Base-by-base conservation (phyloP, 2,797 vertebrate genomes). In the Peromyscus nudipes region DNA sequence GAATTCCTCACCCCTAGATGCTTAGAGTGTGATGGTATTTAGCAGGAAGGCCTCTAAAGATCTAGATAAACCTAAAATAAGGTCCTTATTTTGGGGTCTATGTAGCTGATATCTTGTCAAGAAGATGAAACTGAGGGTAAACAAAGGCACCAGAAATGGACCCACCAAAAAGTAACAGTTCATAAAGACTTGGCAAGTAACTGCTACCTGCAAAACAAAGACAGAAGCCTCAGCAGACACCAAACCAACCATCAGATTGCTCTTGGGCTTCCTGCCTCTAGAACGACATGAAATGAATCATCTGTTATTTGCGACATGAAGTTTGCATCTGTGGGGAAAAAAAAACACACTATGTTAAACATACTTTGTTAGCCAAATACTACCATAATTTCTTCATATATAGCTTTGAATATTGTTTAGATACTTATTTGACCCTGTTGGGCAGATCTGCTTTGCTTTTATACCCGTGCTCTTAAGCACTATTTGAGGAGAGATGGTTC, bases 271-370 rank as follows among this genome's bases (percentile, higher is more conserved):
- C 34, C 0, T 71, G 37, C 8, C 49, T 95, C 25, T 4, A 76
- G 46, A 80, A 89, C 1, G 5, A 0, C 6, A 16, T 77, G n/a
- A 67, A 81, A 67, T 10, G 29, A 75, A 1, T 16, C 37, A 52
- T 34, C 67, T 81, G 5, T 34, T 83, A 60, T 16, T 75, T 69
- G 37, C 76, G 21, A n/a, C 2, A 13, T 27, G 1, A 1, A 14
- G 27, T n/a, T 25, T 76, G 10, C 0, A 83, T 21, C 25, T 62
- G n/a, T 12, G 34, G 43, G 71, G 2, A 55, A 57, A 57, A 17
- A 17, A 57, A 0, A 6, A 23, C 4, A 31, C 0, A n/a, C 6
- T 40, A 14, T 43, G 27, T 17, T 14, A 40, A 49, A 4, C 10
- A 27, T 10, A 34, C 1, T 67, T 12, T 17, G 11, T 46, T 93